phyloP scores from a whole-genome alignment of 2,888 invertebrate genomes.

The Eugnorisma glareosa region DNA sequence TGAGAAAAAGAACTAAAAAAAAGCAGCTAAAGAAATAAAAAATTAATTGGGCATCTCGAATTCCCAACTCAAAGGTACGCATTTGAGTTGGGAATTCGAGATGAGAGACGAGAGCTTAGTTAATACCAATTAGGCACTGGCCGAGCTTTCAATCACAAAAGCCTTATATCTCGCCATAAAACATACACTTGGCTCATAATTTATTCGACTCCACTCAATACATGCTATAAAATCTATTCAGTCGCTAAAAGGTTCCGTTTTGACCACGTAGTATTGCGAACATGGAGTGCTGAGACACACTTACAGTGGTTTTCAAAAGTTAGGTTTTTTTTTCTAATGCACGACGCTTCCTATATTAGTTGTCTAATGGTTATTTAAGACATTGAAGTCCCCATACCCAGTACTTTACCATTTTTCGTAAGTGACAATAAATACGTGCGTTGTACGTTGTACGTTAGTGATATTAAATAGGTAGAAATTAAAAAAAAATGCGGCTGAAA shows the following conservation, averaged over 20 bases:
- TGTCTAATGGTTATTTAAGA: background rate
- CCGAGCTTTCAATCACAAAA: slow-evolving; percentile 30
- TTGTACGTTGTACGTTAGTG: no score
- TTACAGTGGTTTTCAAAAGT: background rate
- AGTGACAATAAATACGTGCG: no score
- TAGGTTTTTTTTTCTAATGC: background rate
- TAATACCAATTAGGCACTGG: slow-evolving; percentile 42
- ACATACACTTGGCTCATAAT: slow-evolving; percentile 54
- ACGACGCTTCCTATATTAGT: background rate
- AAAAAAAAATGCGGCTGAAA: background rate
- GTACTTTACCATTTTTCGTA: no score
- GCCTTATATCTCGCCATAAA: slow-evolving; percentile 53
- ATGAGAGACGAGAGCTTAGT: no score
- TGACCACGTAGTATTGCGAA: slow-evolving; percentile 30
- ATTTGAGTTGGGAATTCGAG: no score
- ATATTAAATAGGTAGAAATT: no score
- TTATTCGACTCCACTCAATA: slow-evolving; percentile 58
- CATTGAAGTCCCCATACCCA: no score
- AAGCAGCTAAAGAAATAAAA: slow-evolving; percentile 20
- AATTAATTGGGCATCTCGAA: slow-evolving; percentile 27
- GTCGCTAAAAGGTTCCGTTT: slow-evolving; percentile 77
- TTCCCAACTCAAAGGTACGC: slow-evolving; percentile 14
- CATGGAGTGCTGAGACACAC: background rate
- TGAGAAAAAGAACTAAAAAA: background rate
- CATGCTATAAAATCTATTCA: slow-evolving; percentile 74